Conservation (phyloP, 2,797 vertebrate species). For the Acanthurus leucopareius region DNA sequence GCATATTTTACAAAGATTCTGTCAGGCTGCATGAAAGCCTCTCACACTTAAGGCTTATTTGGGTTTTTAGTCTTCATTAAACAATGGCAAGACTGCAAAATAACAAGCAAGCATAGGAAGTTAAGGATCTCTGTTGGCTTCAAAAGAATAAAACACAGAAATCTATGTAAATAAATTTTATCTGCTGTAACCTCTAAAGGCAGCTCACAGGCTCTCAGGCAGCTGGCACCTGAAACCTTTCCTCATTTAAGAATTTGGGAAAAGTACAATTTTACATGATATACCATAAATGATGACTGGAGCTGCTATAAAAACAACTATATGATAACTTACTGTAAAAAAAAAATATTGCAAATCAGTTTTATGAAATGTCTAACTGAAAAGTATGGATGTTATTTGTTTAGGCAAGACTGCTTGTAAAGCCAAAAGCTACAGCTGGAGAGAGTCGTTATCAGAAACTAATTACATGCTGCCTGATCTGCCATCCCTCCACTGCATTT, state of each 20-base stretch:
- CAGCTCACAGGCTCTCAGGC: not conserved
- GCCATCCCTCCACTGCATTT: conserved; percentile 4
- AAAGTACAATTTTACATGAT: not conserved
- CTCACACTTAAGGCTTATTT: not conserved
- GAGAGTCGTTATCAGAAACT: conserved; percentile 24
- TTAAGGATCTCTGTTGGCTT: no score
- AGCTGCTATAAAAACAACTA: not conserved
- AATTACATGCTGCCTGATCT: conserved; percentile 52
- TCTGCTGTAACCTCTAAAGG: no score
- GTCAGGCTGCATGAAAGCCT: not conserved
- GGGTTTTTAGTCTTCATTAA: no score
- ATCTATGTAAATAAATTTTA: no score
- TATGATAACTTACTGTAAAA: not conserved
- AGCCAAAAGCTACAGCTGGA: conserved; percentile 35
- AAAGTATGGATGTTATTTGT: conserved; percentile 5
- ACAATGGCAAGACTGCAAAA: no score
- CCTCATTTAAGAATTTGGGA: not conserved
- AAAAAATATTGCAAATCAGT: not conserved
- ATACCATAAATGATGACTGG: not conserved
- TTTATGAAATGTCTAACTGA: conserved; percentile 1
- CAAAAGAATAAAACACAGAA: no score
- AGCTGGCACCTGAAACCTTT: not conserved
- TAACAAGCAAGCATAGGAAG: no score
- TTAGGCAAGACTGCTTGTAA: conserved; percentile 23
- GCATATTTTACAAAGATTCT: not conserved